These are phyloP conservation scores for Stylophora pistillata DNA, from an alignment of 64 coral and sea anemone species.

Conservation along the genomic window DNA sequence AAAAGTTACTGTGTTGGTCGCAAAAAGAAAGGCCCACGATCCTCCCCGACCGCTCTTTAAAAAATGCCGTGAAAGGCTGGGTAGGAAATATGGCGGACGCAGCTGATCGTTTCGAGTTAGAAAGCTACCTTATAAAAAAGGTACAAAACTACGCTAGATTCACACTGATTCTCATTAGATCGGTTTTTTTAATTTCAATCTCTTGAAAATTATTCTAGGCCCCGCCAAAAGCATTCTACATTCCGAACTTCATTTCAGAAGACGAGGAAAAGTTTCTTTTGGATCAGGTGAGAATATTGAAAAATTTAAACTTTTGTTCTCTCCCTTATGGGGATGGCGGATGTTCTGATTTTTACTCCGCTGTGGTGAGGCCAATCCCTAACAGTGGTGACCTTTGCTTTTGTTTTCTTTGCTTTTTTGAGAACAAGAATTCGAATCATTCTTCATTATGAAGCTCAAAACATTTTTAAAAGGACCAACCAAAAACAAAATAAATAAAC, in stretches of 20 bases:
- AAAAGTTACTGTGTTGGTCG: background rate
- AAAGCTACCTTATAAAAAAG: conserved; percentile 56
- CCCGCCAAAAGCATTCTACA: conserved; percentile 73
- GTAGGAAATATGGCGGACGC: conserved; percentile 44
- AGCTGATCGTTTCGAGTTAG: conserved; percentile 28
- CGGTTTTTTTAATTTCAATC: background rate
- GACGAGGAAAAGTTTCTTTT: conserved; percentile 69
- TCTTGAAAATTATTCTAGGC: conserved; percentile 48
- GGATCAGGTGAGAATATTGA: conserved; percentile 57
- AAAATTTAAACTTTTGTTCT: too few species aligned
- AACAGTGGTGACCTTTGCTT: too few species aligned
- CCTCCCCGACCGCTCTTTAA: background rate
- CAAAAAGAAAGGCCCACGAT: background rate
- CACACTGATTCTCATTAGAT: background rate
- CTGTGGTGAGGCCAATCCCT: too few species aligned
- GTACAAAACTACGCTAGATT: conserved; percentile 1
- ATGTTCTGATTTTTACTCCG: too few species aligned
- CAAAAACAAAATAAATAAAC: too few species aligned
- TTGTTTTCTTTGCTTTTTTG: too few species aligned
- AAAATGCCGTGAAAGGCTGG: conserved; percentile 37
- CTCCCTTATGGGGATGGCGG: too few species aligned
- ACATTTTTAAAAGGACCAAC: too few species aligned
- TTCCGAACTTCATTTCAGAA: conserved; percentile 79
- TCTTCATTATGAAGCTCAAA: too few species aligned
- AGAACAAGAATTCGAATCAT: too few species aligned